These are phyloP conservation scores for Dynastes maya DNA, from an alignment of 2,888 invertebrate species.

Conservation along the genomic window DNA sequence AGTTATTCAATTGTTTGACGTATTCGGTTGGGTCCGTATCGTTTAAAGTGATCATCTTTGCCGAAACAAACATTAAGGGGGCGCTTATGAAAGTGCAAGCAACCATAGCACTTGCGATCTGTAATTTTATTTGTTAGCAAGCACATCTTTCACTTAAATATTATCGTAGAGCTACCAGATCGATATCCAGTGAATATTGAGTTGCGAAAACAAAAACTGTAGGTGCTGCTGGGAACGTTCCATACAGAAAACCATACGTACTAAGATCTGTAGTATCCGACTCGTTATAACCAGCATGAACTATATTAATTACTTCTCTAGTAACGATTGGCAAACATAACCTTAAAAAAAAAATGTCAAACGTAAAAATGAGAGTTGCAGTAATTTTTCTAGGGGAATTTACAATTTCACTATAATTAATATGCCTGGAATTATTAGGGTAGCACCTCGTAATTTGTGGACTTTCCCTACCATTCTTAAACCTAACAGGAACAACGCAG, in stretches of 20 bases:
- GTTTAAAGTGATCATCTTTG: conserved; percentile 90
- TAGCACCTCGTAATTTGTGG: conserved; percentile 83
- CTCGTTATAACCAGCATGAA: conserved; percentile 79
- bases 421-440: conserved; percentile 87
- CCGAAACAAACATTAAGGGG: conserved; percentile 95
- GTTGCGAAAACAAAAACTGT: conserved; percentile 96
- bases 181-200: conserved; percentile 88
- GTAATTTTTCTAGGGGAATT: conserved; percentile 65
- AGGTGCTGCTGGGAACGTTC: conserved; percentile 96
- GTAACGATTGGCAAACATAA: conserved; percentile 86
- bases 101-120: conserved; percentile 96
- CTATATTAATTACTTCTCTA: conserved; percentile 86
- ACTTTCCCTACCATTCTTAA: conserved; percentile 94
- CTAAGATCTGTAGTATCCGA: conserved; percentile 87
- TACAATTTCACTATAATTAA: conserved; percentile 92
- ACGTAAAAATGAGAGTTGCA: conserved; percentile 12
- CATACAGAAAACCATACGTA: conserved; percentile 95
- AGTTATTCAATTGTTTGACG: conserved; percentile 82
- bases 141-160: not conserved
- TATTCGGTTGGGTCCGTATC: conserved; percentile 81
- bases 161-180: conserved; percentile 77
- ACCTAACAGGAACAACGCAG: conserved; percentile 92
- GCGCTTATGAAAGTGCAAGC: conserved; percentile 95
- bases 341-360: conserved; percentile 53
- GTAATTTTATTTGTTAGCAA: conserved; percentile 44